A percentile compares a stretch with the other conserved stretches of the same genome.
phyloP scores from a whole-genome alignment of 2,113 vertebrate genomes.

The Brachypteracias leptosomus region DNA sequence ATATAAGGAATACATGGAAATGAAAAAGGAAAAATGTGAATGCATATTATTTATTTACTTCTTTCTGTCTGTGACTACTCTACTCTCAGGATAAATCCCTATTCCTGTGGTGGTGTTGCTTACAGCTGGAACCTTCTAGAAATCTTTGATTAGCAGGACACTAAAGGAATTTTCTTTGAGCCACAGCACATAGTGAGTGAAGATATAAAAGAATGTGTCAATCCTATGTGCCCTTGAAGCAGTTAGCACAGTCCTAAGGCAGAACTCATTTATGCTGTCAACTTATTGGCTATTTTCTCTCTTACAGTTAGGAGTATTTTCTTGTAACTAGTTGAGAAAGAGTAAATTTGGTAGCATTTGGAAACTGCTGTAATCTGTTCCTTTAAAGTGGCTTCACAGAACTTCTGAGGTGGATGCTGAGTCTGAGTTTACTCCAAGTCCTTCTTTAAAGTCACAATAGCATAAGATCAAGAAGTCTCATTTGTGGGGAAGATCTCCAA shows the following conservation, averaged over 20 bases:
- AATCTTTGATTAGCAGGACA: not conserved
- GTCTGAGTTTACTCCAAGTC: not conserved
- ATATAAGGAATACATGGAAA: not conserved
- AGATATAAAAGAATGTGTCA: not conserved
- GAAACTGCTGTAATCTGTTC: not conserved
- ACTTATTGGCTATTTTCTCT: not conserved
- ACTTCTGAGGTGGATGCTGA: not conserved
- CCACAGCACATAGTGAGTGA: not conserved
- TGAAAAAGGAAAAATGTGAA: not conserved
- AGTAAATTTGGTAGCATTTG: constrained; percentile 3
- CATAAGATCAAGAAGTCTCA: not conserved
- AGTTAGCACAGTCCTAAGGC: not conserved
- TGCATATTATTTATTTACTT: not conserved
- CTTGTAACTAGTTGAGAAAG: not conserved
- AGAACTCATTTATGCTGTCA: constrained; percentile 30
- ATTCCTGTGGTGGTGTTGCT: not conserved
- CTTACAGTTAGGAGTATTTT: not conserved
- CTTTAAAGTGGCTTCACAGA: not conserved
- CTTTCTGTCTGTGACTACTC: not conserved
- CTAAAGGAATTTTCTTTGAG: constrained; percentile 19
- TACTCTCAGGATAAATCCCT: not conserved
- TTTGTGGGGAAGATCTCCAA: not conserved
- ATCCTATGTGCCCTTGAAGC: not conserved
- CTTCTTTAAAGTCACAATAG: not conserved
- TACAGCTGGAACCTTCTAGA: not conserved